Evolutionary conservation across 2,888 invertebrate species (phyloP).

Genomic region (Eulithis testata): DNA sequence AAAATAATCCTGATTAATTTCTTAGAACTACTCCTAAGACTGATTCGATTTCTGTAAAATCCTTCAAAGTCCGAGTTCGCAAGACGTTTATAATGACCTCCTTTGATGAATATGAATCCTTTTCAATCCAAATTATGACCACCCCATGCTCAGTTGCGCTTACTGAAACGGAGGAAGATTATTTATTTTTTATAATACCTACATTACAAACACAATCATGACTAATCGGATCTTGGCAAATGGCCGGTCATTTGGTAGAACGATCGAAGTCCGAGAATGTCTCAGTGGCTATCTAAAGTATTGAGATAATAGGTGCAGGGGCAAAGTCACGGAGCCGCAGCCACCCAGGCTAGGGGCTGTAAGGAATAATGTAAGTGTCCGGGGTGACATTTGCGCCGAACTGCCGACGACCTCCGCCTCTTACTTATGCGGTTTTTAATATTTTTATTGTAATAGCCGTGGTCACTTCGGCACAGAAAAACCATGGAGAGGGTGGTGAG

Average conservation of each 20-base stretch:
- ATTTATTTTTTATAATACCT: constrained; percentile 71
- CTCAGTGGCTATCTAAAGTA: constrained; percentile 82
- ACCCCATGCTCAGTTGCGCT: constrained; percentile 50
- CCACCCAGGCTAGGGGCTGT: constrained; percentile 60
- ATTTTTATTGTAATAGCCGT: constrained; percentile 87
- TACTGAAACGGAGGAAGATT: constrained; percentile 65
- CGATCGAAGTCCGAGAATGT: constrained; percentile 76
- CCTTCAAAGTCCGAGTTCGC: constrained; percentile 63
- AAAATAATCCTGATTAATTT: constrained; percentile 77
- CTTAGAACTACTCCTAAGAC: constrained; percentile 60
- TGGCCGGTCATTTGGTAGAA: constrained; percentile 79
- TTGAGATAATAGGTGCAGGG: constrained; percentile 82
- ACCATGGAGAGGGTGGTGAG: constrained; percentile 45
- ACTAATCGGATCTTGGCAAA: constrained; percentile 82
- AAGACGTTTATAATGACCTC: constrained; percentile 63
- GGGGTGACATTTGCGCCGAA: constrained; percentile 84
- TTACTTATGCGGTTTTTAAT: constrained; percentile 85
- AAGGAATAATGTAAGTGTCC: constrained; percentile 83
- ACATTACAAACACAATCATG: constrained; percentile 81
- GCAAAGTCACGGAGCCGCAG: constrained; percentile 57
- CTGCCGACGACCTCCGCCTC: constrained; percentile 82
- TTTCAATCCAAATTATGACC: constrained; percentile 60
- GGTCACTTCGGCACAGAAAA: constrained; percentile 62
- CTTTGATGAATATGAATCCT: constrained; percentile 75
- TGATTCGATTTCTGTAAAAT: constrained; percentile 72